Percentiles rank a stretch among this genome's conserved stretches.
Conservation (phyloP, 2,797 vertebrate species). For the Argya squamiceps region DNA sequence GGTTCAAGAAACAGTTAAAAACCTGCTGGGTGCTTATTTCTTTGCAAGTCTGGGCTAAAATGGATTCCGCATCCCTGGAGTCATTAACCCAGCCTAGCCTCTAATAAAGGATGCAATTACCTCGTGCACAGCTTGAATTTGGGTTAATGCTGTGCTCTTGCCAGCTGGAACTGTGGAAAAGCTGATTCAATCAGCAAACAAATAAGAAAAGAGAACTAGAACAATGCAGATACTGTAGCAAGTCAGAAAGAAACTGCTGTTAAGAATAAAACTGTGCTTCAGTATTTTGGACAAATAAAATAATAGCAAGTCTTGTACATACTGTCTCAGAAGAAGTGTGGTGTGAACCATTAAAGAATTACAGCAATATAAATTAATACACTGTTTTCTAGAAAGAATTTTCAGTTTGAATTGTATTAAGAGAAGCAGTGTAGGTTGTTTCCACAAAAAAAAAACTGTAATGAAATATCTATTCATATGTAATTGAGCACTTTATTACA, state of each 20-base stretch:
- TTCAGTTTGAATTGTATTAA: background rate
- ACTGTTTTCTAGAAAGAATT: background rate
- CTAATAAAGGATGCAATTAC: slow-evolving; percentile 77
- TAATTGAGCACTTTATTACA: background rate
- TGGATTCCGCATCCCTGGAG: slow-evolving; percentile 66
- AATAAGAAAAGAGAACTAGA: slow-evolving; percentile 53
- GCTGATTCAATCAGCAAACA: slow-evolving; percentile 65
- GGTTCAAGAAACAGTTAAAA: background rate
- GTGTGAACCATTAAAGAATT: background rate
- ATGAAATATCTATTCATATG: background rate
- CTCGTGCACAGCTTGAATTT: slow-evolving; percentile 79
- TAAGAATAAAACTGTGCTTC: slow-evolving; percentile 28
- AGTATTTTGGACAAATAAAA: background rate
- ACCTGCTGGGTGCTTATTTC: slow-evolving; percentile 24
- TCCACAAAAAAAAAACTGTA: background rate
- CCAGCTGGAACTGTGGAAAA: slow-evolving; percentile 75
- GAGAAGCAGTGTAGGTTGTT: background rate
- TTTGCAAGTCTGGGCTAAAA: slow-evolving; percentile 46
- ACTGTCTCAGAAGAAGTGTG: background rate
- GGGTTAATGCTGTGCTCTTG: slow-evolving; percentile 77
- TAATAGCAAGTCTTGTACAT: background rate
- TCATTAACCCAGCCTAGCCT: slow-evolving; percentile 77
- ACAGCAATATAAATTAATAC: background rate
- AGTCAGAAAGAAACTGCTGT: slow-evolving; percentile 50
- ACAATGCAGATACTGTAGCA: slow-evolving; percentile 63